Evolutionary conservation across 1,140 invertebrate species (phyloP).

Genomic region (Polypedilum pembai): DNA sequence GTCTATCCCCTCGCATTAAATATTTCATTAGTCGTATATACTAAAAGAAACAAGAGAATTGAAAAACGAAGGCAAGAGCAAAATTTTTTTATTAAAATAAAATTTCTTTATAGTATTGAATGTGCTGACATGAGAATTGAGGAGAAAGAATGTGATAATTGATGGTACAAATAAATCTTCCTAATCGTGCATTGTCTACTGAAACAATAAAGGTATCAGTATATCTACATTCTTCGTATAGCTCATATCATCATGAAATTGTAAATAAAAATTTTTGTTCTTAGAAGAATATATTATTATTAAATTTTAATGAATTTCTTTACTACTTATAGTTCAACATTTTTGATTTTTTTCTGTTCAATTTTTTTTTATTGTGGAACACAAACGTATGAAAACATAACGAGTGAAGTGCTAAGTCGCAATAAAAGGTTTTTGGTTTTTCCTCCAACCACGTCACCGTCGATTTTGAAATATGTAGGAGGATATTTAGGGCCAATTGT

Average conservation of each 20-base stretch:
- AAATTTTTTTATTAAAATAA: neutral
- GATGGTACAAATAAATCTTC: neutral
- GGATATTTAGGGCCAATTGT: neutral
- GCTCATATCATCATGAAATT: conserved; percentile 7
- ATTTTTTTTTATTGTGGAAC: neutral
- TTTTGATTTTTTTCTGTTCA: neutral
- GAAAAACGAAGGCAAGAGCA: neutral
- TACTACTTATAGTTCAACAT: neutral
- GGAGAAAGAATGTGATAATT: neutral
- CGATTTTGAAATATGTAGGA: neutral
- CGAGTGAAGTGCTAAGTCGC: neutral
- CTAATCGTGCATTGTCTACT: neutral
- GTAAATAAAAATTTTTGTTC: neutral
- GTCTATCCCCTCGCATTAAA: no score
- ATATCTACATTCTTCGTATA: neutral
- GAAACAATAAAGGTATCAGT: neutral
- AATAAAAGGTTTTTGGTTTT: conserved; percentile 10
- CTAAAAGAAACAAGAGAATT: no score
- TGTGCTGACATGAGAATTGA: neutral
- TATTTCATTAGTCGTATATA: no score
- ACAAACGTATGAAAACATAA: neutral
- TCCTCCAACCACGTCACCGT: neutral
- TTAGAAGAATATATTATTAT: neutral
- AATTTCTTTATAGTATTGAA: neutral
- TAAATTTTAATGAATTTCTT: neutral